phyloP scores from a whole-genome alignment of 2,113 vertebrate species.

The Polypterus bichir region DNA sequence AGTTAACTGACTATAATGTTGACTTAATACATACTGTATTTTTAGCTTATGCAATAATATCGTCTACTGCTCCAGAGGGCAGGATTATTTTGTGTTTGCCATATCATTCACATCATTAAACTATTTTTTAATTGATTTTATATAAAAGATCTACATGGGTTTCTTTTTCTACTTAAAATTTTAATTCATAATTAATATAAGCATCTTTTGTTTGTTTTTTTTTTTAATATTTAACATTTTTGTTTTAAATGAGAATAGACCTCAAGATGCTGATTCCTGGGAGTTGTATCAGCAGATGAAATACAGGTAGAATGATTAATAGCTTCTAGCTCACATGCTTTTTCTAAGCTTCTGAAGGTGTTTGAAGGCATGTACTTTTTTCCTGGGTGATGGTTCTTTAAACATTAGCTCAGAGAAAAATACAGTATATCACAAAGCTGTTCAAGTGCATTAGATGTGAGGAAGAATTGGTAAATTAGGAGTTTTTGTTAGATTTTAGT shows the following conservation, averaged over 20 bases:
- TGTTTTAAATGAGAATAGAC: slow-evolving; percentile 41
- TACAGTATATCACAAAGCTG: too few relatives aligned
- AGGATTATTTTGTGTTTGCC: too few relatives aligned
- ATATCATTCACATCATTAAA: too few relatives aligned
- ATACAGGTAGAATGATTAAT: slow-evolving; percentile 45
- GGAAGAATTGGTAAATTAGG: too few relatives aligned
- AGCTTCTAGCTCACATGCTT: slow-evolving; percentile 20
- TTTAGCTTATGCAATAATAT: too few relatives aligned
- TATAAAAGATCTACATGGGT: not conserved
- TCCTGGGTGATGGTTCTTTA: not conserved
- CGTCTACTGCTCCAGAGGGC: too few relatives aligned
- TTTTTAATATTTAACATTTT: slow-evolving; percentile 35
- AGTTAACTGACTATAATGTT: too few relatives aligned
- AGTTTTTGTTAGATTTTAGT: too few relatives aligned
- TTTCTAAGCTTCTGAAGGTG: slow-evolving; percentile 14
- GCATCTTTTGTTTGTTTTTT: slow-evolving; percentile 24
- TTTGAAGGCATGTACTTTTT: not conserved
- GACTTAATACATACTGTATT: too few relatives aligned
- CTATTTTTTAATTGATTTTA: too few relatives aligned
- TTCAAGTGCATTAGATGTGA: too few relatives aligned
- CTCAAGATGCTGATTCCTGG: slow-evolving; percentile 47
- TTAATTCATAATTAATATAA: not conserved
- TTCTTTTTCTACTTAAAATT: not conserved
- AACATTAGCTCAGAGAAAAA: not conserved
- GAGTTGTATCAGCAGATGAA: slow-evolving; percentile 49